Evolutionary conservation across 2,113 vertebrate genomes (phyloP), one percentile per base, ranked within the genome.

Genomic region (Chroicocephalus ridibundus): DNA sequence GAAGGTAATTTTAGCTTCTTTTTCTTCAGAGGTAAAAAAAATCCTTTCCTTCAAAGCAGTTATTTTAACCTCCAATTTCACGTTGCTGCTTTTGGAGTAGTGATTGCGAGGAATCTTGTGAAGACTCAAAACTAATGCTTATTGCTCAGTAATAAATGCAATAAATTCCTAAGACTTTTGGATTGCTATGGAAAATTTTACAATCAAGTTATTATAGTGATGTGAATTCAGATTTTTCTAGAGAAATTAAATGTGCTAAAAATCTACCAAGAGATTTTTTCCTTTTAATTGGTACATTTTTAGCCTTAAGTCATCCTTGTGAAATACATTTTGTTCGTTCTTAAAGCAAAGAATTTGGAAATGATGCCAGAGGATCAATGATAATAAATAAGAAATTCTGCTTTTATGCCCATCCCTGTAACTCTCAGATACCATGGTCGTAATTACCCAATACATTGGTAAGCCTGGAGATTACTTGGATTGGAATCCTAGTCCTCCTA

Each of bases 21-120:
- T 66, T 88, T 83, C 87, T 86, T 74, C 36, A 47, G 26, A 68
- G 10, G 40, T 49, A 40, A 90, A 88, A 88, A 84, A 54, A 24
- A 17, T 54, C 27, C 2, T 58, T 81, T 80, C 49, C 78, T 74
- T 70, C 29, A n/a, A 72, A 94, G 49, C 36, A 24, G 9, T 83
- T 46, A 82, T 77, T 83, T 95, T 87, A 85, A 57, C 14, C 26
- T 94, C 29, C 81, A 87, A 42, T 93, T 97, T 94, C 64, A 90
- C 77, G 69, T 62, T 80, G 15, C 70, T 78, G 8, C 47, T 75
- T 86, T 93, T 86, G 44, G 46, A 57, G 46, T 80, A 89, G 80
- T 34, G 61, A 84, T 69, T 61, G 38, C 49, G 85, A 58, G 79
- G 68, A 92, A 76, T 60, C 26, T 74, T 64, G 49, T 70, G n/a